These are phyloP conservation scores for Arctopsyche grandis DNA, from an alignment of 1,140 invertebrate species.

Conservation along the genomic window DNA sequence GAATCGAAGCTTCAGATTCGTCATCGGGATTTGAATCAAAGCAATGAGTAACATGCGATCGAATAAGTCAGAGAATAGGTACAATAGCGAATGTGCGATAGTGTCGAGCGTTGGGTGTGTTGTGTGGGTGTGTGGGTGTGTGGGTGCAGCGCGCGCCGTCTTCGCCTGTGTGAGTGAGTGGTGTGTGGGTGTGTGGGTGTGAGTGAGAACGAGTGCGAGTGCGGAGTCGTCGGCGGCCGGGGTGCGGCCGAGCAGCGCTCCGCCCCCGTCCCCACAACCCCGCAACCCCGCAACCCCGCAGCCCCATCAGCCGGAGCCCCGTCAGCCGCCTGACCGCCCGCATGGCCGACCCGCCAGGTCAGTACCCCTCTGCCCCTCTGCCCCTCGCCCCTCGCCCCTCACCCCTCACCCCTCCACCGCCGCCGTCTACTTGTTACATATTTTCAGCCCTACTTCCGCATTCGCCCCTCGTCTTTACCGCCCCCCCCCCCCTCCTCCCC, in stretches of 20 bases:
- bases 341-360: not conserved
- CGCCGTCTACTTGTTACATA: not conserved
- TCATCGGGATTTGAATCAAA: not conserved
- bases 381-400: too few relatives aligned
- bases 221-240: not conserved
- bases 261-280: not conserved
- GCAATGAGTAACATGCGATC: not conserved
- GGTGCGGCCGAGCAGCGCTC: not conserved
- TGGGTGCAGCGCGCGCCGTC: not conserved
- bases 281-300: not conserved
- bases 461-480: not conserved
- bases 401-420: too few relatives aligned
- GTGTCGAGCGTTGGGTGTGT: not conserved
- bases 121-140: too few relatives aligned
- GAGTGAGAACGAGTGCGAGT: too few relatives aligned
- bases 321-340: not conserved
- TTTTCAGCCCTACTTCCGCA: not conserved
- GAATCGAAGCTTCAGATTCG: not conserved
- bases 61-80: too few relatives aligned
- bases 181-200: not conserved
- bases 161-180: not conserved
- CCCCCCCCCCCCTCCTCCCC: not conserved
- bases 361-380: too few relatives aligned
- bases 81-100: not conserved
- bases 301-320: not conserved